Evolutionary conservation across 2,888 invertebrate genomes (phyloP).

Genomic region (Pheosia tremula): DNA sequence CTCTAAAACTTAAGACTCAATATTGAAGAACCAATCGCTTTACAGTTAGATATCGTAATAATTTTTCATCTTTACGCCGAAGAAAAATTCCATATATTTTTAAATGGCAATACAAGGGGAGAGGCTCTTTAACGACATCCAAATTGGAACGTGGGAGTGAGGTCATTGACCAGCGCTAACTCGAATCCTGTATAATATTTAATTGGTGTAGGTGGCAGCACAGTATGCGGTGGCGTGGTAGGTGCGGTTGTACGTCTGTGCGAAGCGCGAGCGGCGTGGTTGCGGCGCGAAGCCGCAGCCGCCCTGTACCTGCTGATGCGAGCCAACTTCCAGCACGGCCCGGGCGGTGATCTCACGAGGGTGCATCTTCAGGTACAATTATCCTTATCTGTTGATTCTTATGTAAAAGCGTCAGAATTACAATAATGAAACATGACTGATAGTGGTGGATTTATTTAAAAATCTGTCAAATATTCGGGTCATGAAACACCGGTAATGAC

Average conservation of each 20-base stretch:
- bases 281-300: constrained; percentile 96
- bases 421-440: too few species aligned
- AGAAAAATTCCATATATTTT: too few species aligned
- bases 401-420: too few species aligned
- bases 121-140: too few species aligned
- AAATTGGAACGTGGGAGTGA: not conserved
- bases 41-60: too few species aligned
- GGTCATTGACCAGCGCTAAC: not conserved
- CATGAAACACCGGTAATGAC: too few species aligned
- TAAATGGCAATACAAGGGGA: too few species aligned
- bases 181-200: not conserved
- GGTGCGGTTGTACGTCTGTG: constrained; percentile 92
- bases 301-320: constrained; percentile 96
- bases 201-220: constrained; percentile 86
- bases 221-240: constrained; percentile 92
- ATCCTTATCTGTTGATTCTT: not conserved
- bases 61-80: too few species aligned
- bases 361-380: constrained; percentile 92
- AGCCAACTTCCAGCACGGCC: constrained; percentile 96
- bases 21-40: too few species aligned
- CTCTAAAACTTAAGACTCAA: too few species aligned
- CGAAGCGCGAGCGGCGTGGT: constrained; percentile 92
- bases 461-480: too few species aligned
- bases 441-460: too few species aligned
- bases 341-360: constrained; percentile 92